phyloP scores from a whole-genome alignment of 2,888 invertebrate genomes.

The Spilosoma lubricipeda region DNA sequence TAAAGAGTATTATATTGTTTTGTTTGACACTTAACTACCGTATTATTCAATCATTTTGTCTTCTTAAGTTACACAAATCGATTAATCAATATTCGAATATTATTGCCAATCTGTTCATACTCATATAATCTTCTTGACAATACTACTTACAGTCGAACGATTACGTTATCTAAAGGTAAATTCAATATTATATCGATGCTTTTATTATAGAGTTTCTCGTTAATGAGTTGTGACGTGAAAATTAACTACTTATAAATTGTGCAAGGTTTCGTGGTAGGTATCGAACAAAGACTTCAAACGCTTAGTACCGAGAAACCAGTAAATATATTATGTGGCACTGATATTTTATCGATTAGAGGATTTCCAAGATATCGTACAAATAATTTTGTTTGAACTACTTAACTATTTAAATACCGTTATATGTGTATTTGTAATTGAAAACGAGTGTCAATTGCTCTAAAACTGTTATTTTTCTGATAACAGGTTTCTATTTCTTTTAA shows the following conservation, averaged over 20 bases:
- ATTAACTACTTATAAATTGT: conserved; percentile 4
- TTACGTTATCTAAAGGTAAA: neutral
- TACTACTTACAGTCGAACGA: neutral
- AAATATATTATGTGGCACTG: conserved; percentile 8
- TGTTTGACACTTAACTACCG: neutral
- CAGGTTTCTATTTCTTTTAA: neutral
- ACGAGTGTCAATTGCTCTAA: neutral
- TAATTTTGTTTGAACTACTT: neutral
- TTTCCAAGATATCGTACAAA: neutral
- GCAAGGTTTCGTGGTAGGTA: conserved; percentile 1
- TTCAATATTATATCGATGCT: neutral
- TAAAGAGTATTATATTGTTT: too few species aligned
- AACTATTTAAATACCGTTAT: neutral
- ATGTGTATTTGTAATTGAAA: neutral
- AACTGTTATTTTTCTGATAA: neutral
- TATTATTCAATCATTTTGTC: neutral
- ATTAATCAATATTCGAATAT: neutral
- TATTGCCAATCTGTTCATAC: neutral
- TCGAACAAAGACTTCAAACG: neutral
- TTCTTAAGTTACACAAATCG: neutral
- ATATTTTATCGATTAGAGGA: conserved; percentile 3
- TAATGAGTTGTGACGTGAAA: neutral
- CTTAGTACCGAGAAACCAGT: conserved; percentile 34
- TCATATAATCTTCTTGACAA: neutral
- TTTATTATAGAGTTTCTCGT: conserved; percentile 5